Evolutionary conservation across 2,888 invertebrate genomes (phyloP).

Genomic region (Euplexia lucipara): DNA sequence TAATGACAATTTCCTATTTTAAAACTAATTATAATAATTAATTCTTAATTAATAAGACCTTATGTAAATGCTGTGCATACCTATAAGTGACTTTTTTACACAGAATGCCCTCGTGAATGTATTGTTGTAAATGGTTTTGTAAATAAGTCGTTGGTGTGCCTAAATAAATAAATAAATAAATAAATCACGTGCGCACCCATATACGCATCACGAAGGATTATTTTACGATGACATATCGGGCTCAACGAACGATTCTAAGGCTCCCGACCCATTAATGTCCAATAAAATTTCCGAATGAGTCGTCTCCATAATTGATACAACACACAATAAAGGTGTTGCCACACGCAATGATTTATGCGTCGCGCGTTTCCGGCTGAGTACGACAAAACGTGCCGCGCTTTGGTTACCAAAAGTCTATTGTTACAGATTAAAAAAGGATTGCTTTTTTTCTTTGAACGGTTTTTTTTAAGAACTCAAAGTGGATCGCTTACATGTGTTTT

Average conservation of each 20-base stretch:
- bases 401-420: slow-evolving; percentile 53
- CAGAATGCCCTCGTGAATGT: too few species aligned
- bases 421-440: slow-evolving; percentile 52
- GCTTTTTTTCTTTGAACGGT: slow-evolving; percentile 15
- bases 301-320: slow-evolving; percentile 62
- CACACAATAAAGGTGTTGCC: slow-evolving; percentile 63
- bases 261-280: slow-evolving; percentile 54
- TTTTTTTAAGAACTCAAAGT: slow-evolving; percentile 26
- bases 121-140: too few species aligned
- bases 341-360: slow-evolving; percentile 63
- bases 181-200: slow-evolving; percentile 2
- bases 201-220: background rate
- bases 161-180: too few species aligned
- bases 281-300: slow-evolving; percentile 61
- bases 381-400: slow-evolving; percentile 57
- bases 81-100: too few species aligned
- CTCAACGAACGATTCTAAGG: slow-evolving; percentile 27
- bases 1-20: too few species aligned
- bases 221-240: slow-evolving; percentile 44
- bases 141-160: too few species aligned
- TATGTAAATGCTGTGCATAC: too few species aligned
- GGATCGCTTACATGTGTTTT: slow-evolving; percentile 45
- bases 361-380: slow-evolving; percentile 56
- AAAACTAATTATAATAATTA: too few species aligned
- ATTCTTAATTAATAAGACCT: too few species aligned